A percentile compares a stretch with the other conserved stretches of the same genome.
Conservation (phyloP, 2,113 vertebrate genomes). For the Oxygymnocypris stewartii region DNA sequence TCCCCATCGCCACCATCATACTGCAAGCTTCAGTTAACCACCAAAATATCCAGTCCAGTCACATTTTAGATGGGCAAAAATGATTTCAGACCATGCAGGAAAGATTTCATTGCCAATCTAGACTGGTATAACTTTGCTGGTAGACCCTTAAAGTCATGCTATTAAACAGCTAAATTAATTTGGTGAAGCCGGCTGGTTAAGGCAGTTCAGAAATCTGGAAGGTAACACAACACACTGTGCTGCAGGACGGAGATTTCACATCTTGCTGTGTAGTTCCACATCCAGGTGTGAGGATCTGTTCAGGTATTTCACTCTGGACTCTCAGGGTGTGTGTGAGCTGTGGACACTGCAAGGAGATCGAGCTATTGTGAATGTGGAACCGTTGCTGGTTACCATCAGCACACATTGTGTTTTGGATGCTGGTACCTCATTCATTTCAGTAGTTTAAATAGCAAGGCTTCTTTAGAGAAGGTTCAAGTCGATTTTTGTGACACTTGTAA, state of each 20-base stretch:
- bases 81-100: neutral
- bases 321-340: neutral
- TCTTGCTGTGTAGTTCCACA: slow-evolving; percentile 35
- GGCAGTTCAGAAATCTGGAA: neutral
- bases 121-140: neutral
- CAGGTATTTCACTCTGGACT: slow-evolving; percentile 24
- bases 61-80: neutral
- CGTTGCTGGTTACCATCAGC: neutral
- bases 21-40: slow-evolving; percentile 9
- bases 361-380: neutral
- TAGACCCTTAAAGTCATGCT: neutral
- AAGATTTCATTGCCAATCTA: neutral
- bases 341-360: neutral
- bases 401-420: neutral
- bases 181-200: neutral
- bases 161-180: neutral
- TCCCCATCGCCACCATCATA: slow-evolving; percentile 4
- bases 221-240: neutral
- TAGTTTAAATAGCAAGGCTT: neutral
- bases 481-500: neutral
- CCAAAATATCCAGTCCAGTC: neutral
- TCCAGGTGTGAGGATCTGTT: slow-evolving; percentile 43
- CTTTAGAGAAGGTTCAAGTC: neutral
- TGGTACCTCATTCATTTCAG: neutral
- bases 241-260: slow-evolving; percentile 41